phyloP scores from a whole-genome alignment of 2,888 invertebrate genomes.

The Campoplex capitator region DNA sequence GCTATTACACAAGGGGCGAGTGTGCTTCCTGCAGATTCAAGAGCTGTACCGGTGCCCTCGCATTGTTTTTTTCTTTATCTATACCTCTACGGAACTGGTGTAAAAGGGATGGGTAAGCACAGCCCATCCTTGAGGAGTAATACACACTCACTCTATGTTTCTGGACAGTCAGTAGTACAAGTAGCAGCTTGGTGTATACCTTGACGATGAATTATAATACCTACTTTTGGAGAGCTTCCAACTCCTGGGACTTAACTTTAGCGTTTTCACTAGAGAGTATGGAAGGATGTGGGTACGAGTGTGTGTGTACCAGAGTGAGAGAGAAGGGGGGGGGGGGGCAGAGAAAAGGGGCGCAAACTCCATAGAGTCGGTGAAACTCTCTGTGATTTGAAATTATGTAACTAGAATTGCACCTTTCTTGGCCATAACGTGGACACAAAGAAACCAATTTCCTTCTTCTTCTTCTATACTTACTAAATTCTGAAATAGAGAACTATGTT shows the following conservation, averaged over 20 bases:
- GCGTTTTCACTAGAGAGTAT: conserved; percentile 28
- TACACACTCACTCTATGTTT: conserved; percentile 45
- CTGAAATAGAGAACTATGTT: background rate
- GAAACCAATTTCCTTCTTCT: conserved; percentile 1
- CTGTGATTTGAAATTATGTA: conserved; percentile 36
- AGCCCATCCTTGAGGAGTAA: conserved; percentile 47
- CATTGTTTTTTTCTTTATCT: conserved; percentile 29
- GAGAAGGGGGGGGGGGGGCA: conserved; percentile 1
- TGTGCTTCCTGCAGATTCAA: conserved; percentile 41
- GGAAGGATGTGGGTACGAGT: background rate
- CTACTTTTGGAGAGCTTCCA: conserved; percentile 50
- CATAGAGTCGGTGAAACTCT: conserved; percentile 21
- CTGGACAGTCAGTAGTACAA: conserved; percentile 43
- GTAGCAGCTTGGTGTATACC: conserved; percentile 50
- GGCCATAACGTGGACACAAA: conserved; percentile 10
- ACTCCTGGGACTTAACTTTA: conserved; percentile 53
- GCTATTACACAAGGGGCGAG: conserved; percentile 43
- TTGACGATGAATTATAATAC: conserved; percentile 54
- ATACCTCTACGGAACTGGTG: conserved; percentile 19
- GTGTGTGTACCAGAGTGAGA: conserved; percentile 7
- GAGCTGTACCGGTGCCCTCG: conserved; percentile 26
- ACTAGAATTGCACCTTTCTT: conserved; percentile 26
- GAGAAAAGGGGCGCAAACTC: conserved; percentile 9
- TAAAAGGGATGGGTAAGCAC: conserved; percentile 38
- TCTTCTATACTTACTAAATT: background rate